phyloP scores from a whole-genome alignment of 2,797 vertebrate genomes.

The Diglossa cyanea region DNA sequence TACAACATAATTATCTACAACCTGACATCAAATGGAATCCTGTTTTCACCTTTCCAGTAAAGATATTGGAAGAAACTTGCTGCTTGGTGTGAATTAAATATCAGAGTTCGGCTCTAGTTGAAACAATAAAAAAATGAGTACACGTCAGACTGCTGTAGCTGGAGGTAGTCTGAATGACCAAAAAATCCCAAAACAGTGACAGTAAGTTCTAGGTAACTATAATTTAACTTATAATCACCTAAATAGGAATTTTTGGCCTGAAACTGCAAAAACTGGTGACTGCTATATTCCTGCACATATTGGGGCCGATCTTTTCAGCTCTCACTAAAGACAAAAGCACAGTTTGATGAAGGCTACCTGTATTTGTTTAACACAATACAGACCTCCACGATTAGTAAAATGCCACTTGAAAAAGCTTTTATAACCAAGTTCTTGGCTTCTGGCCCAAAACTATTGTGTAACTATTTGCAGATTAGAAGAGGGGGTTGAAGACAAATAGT shows the following conservation, averaged over 20 bases:
- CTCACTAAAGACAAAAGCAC: neutral
- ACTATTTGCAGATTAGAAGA: slow-evolving; percentile 69
- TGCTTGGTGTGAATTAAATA: neutral
- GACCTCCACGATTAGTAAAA: slow-evolving; percentile 17
- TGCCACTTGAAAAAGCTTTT: slow-evolving; percentile 32
- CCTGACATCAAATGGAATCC: neutral
- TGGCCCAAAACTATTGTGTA: slow-evolving; percentile 16
- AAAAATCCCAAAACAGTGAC: neutral
- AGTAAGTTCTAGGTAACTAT: neutral
- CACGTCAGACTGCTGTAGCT: neutral
- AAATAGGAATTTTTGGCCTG: neutral
- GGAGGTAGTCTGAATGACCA: neutral
- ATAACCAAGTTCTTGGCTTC: slow-evolving; percentile 53
- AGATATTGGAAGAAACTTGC: neutral
- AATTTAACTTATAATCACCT: neutral
- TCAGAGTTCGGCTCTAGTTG: neutral
- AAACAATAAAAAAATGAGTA: neutral
- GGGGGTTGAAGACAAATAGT: slow-evolving; percentile 61
- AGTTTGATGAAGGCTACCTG: neutral
- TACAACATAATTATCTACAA: neutral
- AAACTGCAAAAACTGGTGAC: neutral
- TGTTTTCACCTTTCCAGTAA: neutral
- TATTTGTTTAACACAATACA: neutral
- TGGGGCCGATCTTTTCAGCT: neutral
- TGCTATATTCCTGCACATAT: neutral